phyloP scores from a whole-genome alignment of 2,888 invertebrate genomes.

The Stenolophus ochropezus region DNA sequence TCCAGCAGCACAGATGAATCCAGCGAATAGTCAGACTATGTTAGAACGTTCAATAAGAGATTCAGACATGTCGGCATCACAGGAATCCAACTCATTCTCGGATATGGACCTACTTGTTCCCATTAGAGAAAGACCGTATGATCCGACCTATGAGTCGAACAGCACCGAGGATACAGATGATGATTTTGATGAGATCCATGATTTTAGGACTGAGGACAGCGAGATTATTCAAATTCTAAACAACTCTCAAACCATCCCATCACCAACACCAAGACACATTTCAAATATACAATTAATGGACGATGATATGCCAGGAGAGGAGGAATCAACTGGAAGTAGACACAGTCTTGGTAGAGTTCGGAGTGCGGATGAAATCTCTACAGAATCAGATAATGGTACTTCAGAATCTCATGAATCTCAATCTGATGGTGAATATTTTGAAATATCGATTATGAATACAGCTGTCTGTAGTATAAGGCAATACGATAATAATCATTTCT shows the following conservation, averaged over 20 bases:
- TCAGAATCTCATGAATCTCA: constrained; percentile 23
- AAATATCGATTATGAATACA: neutral
- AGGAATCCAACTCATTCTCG: constrained; percentile 2
- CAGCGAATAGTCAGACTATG: neutral
- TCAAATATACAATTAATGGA: constrained; percentile 1
- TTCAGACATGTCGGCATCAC: neutral
- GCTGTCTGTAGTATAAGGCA: constrained; percentile 6
- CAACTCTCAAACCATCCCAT: constrained; percentile 13
- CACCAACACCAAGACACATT: neutral
- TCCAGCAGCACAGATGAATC: neutral
- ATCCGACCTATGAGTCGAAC: constrained; percentile 39
- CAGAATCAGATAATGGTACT: constrained; percentile 43
- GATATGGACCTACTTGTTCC: constrained; percentile 45
- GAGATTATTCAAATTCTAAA: constrained; percentile 55
- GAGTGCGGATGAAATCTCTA: constrained; percentile 21
- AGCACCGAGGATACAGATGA: constrained; percentile 11
- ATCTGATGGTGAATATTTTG: constrained; percentile 39
- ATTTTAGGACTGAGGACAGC: constrained; percentile 49
- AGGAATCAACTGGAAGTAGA: neutral
- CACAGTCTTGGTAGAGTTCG: constrained; percentile 16
- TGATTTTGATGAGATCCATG: constrained; percentile 26
- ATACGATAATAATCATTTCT: neutral
- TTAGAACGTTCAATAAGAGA: neutral
- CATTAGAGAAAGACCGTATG: constrained; percentile 48
- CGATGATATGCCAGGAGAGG: constrained; percentile 9